phyloP scores from a whole-genome alignment of 2,113 vertebrate species.

The Ibidorhyncha struthersii region DNA sequence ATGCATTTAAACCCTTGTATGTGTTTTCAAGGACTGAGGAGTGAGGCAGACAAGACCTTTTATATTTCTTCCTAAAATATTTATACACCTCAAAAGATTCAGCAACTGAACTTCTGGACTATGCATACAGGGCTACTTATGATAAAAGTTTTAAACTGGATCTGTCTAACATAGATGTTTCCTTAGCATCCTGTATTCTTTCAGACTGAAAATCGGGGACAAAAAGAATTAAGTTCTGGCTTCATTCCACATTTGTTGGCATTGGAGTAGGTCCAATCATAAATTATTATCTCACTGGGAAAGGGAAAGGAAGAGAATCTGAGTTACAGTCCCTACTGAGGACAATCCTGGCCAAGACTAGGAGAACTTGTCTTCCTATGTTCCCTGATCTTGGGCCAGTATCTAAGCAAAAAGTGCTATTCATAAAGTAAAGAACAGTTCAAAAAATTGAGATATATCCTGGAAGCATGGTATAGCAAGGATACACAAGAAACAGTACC shows the following conservation, averaged over 20 bases:
- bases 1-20: neutral
- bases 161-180: neutral
- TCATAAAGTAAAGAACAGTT: neutral
- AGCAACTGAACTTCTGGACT: neutral
- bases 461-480: neutral
- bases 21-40: neutral
- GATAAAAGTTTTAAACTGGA: neutral
- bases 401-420: neutral
- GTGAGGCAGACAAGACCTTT: neutral
- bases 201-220: neutral
- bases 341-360: neutral
- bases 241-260: neutral
- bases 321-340: neutral
- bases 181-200: neutral
- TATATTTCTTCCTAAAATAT: neutral
- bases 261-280: neutral
- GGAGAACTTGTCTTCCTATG: neutral
- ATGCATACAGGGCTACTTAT: neutral
- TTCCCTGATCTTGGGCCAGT: neutral
- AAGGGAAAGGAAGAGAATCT: neutral
- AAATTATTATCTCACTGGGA: neutral
- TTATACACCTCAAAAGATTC: neutral
- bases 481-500: neutral
- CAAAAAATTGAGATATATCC: neutral
- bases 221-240: neutral